Conservation (phyloP, 2,113 vertebrate genomes). For the Malurus melanocephalus region DNA sequence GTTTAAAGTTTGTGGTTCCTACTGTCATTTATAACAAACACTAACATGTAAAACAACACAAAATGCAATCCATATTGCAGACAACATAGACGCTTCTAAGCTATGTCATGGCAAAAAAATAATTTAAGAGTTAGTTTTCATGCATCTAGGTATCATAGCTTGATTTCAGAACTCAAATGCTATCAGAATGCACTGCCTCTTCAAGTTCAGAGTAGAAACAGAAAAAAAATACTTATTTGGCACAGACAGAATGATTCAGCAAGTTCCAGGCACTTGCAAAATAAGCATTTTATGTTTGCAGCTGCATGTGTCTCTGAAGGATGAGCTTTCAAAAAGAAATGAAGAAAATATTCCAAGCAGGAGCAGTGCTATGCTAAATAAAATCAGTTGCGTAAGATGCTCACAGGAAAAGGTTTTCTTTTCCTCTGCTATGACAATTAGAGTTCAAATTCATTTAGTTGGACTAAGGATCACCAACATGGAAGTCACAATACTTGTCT, state of each 20-base stretch:
- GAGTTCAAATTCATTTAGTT: background rate
- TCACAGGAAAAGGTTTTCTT: background rate
- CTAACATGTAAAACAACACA: constrained; percentile 46
- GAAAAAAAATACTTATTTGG: constrained; percentile 26
- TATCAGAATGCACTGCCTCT: background rate
- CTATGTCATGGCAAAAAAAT: constrained; percentile 1
- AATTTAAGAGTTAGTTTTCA: background rate
- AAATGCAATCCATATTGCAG: constrained; percentile 16
- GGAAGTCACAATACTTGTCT: background rate
- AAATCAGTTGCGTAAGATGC: background rate
- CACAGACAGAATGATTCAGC: constrained; percentile 37
- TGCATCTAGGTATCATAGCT: background rate
- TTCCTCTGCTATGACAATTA: background rate
- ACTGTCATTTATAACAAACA: constrained; percentile 10
- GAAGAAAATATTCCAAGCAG: background rate
- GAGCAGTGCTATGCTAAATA: background rate
- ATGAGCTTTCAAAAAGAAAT: constrained; percentile 3
- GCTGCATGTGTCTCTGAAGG: constrained; percentile 31
- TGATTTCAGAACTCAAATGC: background rate
- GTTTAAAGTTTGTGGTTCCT: constrained; percentile 17
- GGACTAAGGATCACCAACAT: background rate
- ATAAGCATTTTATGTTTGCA: constrained; percentile 49
- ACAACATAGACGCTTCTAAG: constrained; percentile 6
- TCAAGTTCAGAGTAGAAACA: background rate
- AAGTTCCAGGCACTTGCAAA: constrained; percentile 49